Evolutionary conservation across 2,113 vertebrate genomes (phyloP).

Genomic region (Lophotis ruficrista): DNA sequence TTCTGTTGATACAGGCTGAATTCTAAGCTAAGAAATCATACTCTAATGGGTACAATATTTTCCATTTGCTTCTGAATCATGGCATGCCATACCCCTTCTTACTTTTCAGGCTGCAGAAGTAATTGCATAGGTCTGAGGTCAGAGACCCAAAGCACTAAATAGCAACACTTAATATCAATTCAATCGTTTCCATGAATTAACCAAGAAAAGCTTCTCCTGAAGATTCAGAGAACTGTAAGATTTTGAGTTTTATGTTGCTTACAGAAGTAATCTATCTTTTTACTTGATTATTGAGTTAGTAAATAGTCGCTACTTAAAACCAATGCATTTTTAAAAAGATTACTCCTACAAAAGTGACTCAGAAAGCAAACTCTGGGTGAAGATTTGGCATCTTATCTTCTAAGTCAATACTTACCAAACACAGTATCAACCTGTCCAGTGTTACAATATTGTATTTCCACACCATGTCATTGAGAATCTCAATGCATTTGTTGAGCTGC

Average conservation of each 20-base stretch:
- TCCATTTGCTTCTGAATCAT: background rate
- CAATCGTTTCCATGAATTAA: background rate
- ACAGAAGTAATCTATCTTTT: background rate
- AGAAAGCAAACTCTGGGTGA: background rate
- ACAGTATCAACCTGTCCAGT: conserved; percentile 93
- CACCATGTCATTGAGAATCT: conserved; percentile 99
- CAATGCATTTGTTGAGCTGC: conserved; percentile 98
- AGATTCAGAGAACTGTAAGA: background rate
- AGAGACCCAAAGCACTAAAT: background rate
- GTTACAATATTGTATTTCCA: conserved; percentile 99
- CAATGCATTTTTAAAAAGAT: background rate
- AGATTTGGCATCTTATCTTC: background rate
- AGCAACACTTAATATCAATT: background rate
- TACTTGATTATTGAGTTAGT: background rate
- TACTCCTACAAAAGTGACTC: background rate
- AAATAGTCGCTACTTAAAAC: background rate
- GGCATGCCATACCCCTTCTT: background rate
- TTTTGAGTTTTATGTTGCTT: background rate
- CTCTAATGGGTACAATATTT: background rate
- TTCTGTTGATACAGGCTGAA: background rate
- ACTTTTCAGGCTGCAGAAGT: background rate
- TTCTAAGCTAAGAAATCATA: background rate
- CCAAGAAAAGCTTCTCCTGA: background rate
- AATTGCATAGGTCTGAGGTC: background rate
- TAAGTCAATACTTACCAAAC: conserved; percentile 84